Conservation (phyloP, 2,888 invertebrate species). For the Synanthedon myopaeformis region DNA sequence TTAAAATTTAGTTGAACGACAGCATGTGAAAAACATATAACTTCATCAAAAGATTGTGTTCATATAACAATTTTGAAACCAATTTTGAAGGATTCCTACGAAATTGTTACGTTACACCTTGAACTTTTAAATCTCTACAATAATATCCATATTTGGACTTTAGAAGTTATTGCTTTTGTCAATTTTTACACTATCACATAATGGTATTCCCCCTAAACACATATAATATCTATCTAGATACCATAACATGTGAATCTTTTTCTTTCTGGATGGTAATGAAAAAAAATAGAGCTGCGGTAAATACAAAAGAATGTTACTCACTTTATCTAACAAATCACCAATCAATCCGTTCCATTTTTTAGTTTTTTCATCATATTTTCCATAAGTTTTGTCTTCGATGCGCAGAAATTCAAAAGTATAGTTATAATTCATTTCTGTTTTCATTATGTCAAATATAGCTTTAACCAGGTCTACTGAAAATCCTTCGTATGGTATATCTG, state of each 20-base stretch:
- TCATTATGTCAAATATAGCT: constrained; percentile 74
- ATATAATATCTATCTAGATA: no score
- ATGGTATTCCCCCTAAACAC: no score
- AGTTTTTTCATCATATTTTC: constrained; percentile 25
- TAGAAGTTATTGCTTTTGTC: no score
- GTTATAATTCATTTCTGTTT: constrained; percentile 35
- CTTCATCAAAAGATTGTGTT: neutral
- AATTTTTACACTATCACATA: no score
- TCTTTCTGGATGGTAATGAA: no score
- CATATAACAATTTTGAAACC: neutral
- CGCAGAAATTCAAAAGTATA: constrained; percentile 44
- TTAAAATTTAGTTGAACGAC: neutral
- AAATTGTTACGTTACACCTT: no score
- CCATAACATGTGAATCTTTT: no score
- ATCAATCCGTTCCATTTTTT: constrained; percentile 56
- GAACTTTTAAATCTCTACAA: no score
- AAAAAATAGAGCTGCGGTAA: no score
- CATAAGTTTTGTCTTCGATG: constrained; percentile 28
- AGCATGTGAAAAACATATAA: constrained; percentile 1
- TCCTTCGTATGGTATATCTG: constrained; percentile 77
- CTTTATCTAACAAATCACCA: constrained; percentile 50
- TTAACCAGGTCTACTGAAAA: constrained; percentile 82
- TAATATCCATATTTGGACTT: no score
- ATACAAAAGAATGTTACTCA: constrained; percentile 8
- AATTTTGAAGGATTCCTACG: no score